These are phyloP conservation scores for Callyntrura guangdongensis DNA, from an alignment of 2,888 invertebrate genomes.

Conservation along the genomic window DNA sequence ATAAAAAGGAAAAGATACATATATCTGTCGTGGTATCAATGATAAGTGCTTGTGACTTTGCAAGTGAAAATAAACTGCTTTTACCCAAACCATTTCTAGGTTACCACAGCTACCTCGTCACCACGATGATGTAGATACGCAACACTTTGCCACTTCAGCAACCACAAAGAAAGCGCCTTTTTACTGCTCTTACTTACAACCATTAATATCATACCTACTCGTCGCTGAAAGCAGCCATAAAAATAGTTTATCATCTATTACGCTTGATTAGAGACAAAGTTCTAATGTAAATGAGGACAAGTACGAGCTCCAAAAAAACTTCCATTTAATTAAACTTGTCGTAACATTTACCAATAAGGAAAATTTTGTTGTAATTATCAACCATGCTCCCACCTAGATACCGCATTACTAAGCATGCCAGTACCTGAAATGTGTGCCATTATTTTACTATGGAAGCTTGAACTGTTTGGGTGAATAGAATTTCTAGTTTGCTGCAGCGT, in stretches of 20 bases:
- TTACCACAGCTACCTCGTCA: too few relatives aligned
- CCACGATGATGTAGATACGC: background rate
- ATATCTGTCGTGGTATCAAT: background rate
- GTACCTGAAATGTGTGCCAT: too few relatives aligned
- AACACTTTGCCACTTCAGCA: constrained; percentile 1
- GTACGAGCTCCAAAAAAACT: background rate
- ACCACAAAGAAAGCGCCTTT: constrained; percentile 16
- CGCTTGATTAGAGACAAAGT: constrained; percentile 42
- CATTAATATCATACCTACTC: background rate
- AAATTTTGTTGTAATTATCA: too few relatives aligned
- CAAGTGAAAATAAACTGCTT: constrained; percentile 19
- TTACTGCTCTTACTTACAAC: background rate
- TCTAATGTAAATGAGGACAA: constrained; percentile 18
- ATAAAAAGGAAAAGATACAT: background rate
- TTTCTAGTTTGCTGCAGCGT: background rate
- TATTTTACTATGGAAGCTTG: too few relatives aligned
- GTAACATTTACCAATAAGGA: background rate
- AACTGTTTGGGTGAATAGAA: background rate
- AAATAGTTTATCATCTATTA: constrained; percentile 49
- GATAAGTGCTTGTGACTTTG: background rate
- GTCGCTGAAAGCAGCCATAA: constrained; percentile 10
- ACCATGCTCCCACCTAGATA: too few relatives aligned
- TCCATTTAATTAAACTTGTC: background rate
- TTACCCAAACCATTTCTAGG: background rate
- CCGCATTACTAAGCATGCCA: too few relatives aligned